A percentile compares a stretch with the other conserved stretches of the same genome.
Evolutionary conservation across 2,888 invertebrate species (phyloP).

Genomic region (Caenorhabditis sp.): DNA sequence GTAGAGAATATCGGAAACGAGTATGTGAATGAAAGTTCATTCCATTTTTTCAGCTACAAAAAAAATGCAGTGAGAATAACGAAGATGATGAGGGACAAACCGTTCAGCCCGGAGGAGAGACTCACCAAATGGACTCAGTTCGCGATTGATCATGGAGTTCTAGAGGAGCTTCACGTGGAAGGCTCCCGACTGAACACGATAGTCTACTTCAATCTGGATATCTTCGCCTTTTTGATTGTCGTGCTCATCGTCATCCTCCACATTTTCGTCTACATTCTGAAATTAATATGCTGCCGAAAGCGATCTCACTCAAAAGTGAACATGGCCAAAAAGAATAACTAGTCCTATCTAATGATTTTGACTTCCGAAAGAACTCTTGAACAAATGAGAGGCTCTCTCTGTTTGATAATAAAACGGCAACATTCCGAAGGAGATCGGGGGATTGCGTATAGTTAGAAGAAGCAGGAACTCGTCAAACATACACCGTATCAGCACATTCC

Average conservation of each 20-base stretch:
- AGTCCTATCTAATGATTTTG: constrained; percentile 13
- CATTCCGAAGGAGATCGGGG: constrained; percentile 4
- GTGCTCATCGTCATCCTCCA: constrained; percentile 24
- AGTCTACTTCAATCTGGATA: constrained; percentile 69
- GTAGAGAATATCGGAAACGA: no score
- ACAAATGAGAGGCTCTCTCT: neutral
- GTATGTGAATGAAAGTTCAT: no score
- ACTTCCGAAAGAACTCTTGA: constrained; percentile 12
- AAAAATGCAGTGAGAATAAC: constrained; percentile 53
- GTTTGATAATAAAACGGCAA: constrained; percentile 38
- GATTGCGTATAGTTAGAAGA: constrained; percentile 37
- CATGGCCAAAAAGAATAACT: constrained; percentile 31
- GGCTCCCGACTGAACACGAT: constrained; percentile 64
- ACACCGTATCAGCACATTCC: constrained; percentile 42
- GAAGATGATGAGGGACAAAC: constrained; percentile 64
- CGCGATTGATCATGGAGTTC: constrained; percentile 65
- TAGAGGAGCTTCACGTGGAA: constrained; percentile 65
- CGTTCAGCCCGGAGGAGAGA: constrained; percentile 65
- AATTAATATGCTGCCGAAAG: constrained; percentile 10
- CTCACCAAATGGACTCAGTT: constrained; percentile 68
- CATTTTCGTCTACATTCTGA: constrained; percentile 26
- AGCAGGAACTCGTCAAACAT: constrained; percentile 40
- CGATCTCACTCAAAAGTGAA: constrained; percentile 20
- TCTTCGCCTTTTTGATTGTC: constrained; percentile 40
- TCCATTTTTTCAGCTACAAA: constrained; percentile 66